A percentile compares a stretch with the other conserved stretches of the same genome.
These are phyloP conservation scores for Nicator chloris DNA, from an alignment of 2,113 vertebrate species.

Conservation along the genomic window DNA sequence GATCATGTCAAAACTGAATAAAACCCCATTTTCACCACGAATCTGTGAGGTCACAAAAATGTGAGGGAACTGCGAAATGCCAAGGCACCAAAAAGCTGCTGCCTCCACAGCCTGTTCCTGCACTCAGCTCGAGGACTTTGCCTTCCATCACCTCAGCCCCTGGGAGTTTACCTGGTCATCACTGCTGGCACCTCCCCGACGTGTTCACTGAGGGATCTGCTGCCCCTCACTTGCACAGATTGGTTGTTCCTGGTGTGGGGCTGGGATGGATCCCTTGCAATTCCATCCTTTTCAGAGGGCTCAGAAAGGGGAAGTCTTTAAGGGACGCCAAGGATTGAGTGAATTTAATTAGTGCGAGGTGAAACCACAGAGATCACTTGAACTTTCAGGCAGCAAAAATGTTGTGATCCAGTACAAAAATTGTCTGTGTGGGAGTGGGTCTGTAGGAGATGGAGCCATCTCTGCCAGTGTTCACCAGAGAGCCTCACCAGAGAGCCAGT, in stretches of 20 bases:
- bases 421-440: neutral
- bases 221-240: neutral
- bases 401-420: neutral
- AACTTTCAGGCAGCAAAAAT: neutral
- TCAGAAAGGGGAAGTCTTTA: neutral
- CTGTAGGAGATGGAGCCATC: neutral
- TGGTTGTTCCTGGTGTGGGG: neutral
- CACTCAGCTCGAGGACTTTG: neutral
- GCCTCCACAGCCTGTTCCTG: neutral
- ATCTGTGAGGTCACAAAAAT: neutral
- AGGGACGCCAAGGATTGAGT: fast-evolving
- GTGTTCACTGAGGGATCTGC: neutral
- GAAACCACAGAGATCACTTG: neutral
- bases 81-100: neutral
- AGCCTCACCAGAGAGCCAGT: too few relatives aligned
- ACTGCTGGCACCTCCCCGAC: neutral
- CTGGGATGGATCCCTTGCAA: neutral
- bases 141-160: neutral
- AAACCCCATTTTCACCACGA: neutral
- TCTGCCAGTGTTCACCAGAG: neutral
- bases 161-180: neutral
- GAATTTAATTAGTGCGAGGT: neutral
- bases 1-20: neutral
- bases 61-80: neutral
- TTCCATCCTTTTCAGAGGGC: neutral